Evolutionary conservation across 2,797 vertebrate genomes (phyloP).

Genomic region (Betta splendens): DNA sequence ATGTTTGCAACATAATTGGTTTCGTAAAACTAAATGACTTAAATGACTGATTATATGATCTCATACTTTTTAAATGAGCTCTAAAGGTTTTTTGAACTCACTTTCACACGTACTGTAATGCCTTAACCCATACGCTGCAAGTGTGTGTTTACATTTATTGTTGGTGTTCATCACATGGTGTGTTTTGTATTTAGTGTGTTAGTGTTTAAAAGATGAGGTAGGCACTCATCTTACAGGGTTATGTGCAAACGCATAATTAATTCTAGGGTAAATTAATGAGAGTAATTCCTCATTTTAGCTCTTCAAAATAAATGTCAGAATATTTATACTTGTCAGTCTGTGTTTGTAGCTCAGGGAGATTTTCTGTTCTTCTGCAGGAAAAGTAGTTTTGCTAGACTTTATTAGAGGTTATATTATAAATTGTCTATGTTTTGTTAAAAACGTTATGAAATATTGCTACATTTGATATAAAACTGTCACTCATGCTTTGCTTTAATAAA

Average conservation of each 20-base stretch:
- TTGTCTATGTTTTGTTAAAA: background rate
- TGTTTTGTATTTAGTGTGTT: no score
- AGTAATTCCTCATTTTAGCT: no score
- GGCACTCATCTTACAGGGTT: no score
- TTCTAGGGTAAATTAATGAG: no score
- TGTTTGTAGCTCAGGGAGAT: background rate
- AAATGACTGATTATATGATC: no score
- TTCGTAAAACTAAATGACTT: no score
- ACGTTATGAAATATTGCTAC: background rate
- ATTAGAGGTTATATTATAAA: background rate
- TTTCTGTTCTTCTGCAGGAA: background rate
- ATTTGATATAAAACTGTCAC: background rate
- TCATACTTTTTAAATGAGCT: no score
- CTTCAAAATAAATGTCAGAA: background rate
- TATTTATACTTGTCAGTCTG: background rate
- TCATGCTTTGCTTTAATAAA: no score
- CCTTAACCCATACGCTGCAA: background rate
- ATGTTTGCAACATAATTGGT: background rate
- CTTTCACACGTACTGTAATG: background rate
- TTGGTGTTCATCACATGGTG: no score
- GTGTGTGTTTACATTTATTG: no score
- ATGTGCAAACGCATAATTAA: no score
- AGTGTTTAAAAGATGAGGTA: no score
- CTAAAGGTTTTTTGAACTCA: background rate
- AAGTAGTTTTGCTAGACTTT: background rate